Evolutionary conservation across 2,113 vertebrate species (phyloP), one percentile per base, ranked within the genome.

Genomic region (Chloropsis cyanopogon): DNA sequence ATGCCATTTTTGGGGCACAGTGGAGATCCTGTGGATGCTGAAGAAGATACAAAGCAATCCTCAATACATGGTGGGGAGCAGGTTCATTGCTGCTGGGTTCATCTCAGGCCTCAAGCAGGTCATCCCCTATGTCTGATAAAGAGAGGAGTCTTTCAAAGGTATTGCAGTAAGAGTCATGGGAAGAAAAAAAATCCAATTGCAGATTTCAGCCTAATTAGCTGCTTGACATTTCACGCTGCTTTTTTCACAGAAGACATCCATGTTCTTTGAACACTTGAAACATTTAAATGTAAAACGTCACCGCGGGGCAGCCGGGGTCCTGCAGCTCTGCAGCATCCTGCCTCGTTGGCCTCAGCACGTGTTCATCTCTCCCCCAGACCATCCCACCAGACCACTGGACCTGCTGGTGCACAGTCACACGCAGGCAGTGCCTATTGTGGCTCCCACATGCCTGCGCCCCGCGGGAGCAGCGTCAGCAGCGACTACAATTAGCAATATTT

Each of bases 291-390:
- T 69, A 33, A 85, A 93, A 91, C 12, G 4, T 49, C 77, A n/a
- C 81, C 1, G 1, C 0, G 1, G 73, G 84, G 73, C 2, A 2
- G 35, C 33, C 3, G 1, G 65, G 61, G 33, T 69, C 77, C 78
- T 65, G 16, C 61, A 64, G 77, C 46, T 93, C 56, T 49, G 77
- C 49, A 82, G 53, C 73, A 41, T 72, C 61, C 42, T 60, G 37
- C 65, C 73, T 68, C 5, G 0, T 44, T 89, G n/a, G 50, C 56
- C 80, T 83, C 86, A 84, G 77, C 70, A 13, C 35, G 71, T 3
- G 3, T 2, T 10, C 8, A 0, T 68, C n/a, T 53, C 71, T 73
- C n/a, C 72, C 53, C 60, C 57, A 79, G 52, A 53, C 24, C 60
- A 12, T 44, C 33, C 54, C 60, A 80, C 9, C 4, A 31, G 56